Percentiles rank a stretch among this genome's conserved stretches.
Conservation (phyloP, 1,140 invertebrate species). For the Archivesica marissinica region DNA sequence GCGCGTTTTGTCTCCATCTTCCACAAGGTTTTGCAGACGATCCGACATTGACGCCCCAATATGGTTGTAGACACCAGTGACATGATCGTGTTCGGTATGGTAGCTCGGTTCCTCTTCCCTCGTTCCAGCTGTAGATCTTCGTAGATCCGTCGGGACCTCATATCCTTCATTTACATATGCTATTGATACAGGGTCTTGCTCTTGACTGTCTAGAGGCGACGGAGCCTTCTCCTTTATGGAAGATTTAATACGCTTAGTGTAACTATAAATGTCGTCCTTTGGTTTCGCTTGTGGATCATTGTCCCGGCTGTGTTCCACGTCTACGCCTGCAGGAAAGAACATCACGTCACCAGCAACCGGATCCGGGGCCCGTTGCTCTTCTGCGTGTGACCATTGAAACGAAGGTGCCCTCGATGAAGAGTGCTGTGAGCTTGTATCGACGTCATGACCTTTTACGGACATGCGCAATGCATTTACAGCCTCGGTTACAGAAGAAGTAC, state of each 20-base stretch:
- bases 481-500: slow-evolving; percentile 41
- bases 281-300: not conserved
- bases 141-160: slow-evolving; percentile 23
- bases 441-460: slow-evolving; percentile 33
- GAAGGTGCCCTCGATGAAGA: slow-evolving; percentile 39
- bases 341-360: slow-evolving; percentile 49
- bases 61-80: not conserved
- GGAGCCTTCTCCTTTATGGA: not conserved
- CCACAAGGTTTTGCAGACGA: slow-evolving; percentile 43
- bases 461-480: slow-evolving; percentile 39
- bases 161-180: slow-evolving; percentile 33
- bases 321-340: slow-evolving; percentile 35
- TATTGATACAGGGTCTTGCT: not conserved
- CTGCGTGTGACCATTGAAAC: slow-evolving; percentile 25
- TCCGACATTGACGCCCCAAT: slow-evolving; percentile 51
- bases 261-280: slow-evolving; percentile 34
- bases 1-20: slow-evolving; percentile 52
- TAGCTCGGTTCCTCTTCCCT: not conserved
- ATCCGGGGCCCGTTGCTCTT: not conserved
- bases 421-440: not conserved
- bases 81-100: slow-evolving; percentile 39
- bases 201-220: not conserved
- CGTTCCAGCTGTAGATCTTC: slow-evolving; percentile 16
- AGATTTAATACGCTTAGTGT: slow-evolving; percentile 48
- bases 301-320: not conserved